phyloP scores from a whole-genome alignment of 2,113 vertebrate species.

The Vidua chalybeata region DNA sequence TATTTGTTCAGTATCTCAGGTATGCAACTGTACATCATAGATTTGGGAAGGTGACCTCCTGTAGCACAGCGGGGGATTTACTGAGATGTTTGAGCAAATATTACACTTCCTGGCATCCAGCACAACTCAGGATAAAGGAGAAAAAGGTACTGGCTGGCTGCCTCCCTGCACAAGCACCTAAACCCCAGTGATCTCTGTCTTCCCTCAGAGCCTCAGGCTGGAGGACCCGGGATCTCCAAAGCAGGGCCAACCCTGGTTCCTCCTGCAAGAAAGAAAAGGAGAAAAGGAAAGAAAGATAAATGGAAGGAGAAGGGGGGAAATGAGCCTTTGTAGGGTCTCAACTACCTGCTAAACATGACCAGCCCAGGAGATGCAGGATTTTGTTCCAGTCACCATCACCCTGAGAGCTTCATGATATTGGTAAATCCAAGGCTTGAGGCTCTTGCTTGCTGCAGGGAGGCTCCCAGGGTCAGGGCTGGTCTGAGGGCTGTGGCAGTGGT shows the following conservation, averaged over 20 bases:
- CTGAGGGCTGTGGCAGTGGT: rapidly evolving
- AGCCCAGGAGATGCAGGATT: neutral
- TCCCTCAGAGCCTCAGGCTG: neutral
- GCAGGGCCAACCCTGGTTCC: neutral
- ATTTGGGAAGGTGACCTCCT: constrained; percentile 65
- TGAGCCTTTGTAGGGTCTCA: neutral
- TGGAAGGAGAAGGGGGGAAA: neutral
- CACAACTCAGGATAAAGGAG: neutral
- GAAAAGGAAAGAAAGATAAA: neutral
- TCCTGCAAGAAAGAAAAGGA: neutral
- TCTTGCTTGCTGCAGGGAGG: neutral
- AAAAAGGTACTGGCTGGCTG: neutral
- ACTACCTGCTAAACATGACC: neutral
- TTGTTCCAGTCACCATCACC: neutral
- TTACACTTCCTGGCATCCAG: neutral
- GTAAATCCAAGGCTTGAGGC: neutral
- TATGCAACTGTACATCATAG: constrained; percentile 40
- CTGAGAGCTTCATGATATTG: neutral
- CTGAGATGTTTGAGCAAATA: neutral
- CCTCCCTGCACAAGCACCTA: neutral
- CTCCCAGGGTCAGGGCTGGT: neutral
- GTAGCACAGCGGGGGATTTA: constrained; percentile 34
- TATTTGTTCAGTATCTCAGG: constrained; percentile 60
- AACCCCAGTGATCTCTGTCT: neutral
- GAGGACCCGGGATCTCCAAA: neutral